Conservation (phyloP, 2,113 vertebrate genomes). For the Paradisaea rubra region DNA sequence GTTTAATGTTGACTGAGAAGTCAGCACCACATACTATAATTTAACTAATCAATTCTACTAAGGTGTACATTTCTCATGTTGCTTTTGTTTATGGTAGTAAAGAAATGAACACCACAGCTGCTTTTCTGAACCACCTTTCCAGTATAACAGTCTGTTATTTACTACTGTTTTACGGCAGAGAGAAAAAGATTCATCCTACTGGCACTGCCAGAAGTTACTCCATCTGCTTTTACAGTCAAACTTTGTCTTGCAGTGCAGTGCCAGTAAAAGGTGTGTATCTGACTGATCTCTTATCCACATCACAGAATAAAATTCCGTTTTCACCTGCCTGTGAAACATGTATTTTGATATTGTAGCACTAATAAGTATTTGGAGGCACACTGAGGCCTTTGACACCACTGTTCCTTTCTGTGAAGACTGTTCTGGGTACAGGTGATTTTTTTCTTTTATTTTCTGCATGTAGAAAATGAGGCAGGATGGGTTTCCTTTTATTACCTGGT, state of each 20-base stretch:
- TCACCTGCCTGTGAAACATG: background rate
- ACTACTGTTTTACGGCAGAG: background rate
- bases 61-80: background rate
- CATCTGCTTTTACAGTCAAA: background rate
- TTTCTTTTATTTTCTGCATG: background rate
- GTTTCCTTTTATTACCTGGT: background rate
- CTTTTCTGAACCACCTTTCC: background rate
- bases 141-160: background rate
- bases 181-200: background rate
- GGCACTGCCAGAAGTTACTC: background rate
- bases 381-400: background rate
- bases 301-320: background rate
- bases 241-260: background rate
- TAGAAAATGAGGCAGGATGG: background rate
- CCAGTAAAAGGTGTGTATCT: background rate
- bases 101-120: background rate
- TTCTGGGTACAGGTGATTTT: background rate
- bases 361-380: background rate
- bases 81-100: background rate
- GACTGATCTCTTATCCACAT: background rate
- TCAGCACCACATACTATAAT: background rate
- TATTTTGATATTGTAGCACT: background rate
- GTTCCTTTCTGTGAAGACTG: background rate
- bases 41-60: background rate
- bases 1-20: background rate